phyloP scores from a whole-genome alignment of 2,797 vertebrate species.

The Tapirus indicus region DNA sequence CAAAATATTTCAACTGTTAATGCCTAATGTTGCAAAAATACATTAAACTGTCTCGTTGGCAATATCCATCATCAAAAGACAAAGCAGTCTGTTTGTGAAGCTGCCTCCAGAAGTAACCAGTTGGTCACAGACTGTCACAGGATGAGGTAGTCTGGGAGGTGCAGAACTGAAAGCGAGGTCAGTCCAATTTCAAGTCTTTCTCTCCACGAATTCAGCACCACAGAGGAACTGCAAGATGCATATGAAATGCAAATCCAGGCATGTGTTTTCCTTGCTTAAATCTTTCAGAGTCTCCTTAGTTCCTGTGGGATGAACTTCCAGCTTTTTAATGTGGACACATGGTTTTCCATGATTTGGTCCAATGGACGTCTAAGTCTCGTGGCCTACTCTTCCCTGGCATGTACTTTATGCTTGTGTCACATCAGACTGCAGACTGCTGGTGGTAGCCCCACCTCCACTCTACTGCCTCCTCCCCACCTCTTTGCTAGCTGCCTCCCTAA shows the following conservation, averaged over 20 bases:
- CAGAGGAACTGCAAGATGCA: not conserved
- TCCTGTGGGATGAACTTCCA: not conserved
- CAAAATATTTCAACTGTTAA: not conserved
- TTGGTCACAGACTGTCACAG: not conserved
- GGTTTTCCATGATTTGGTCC: not conserved
- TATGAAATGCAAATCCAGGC: not conserved
- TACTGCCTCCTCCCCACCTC: not conserved
- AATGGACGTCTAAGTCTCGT: not conserved
- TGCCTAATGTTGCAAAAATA: not conserved
- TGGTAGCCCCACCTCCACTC: accelerated
- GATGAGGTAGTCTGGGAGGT: not conserved
- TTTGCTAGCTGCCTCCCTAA: not conserved
- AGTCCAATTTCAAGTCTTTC: not conserved
- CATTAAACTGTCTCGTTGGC: not conserved
- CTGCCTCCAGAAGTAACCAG: not conserved
- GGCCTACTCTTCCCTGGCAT: not conserved
- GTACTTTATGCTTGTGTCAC: too few relatives aligned
- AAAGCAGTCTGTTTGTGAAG: not conserved
- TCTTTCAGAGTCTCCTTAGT: not conserved
- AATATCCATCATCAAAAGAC: not conserved
- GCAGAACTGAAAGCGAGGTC: not conserved
- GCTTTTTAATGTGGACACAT: not conserved
- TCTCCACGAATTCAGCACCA: not conserved
- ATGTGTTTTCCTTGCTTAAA: not conserved
- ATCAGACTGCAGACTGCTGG: not conserved